Conservation (phyloP, 2,797 vertebrate species). For the Eidolon dupreanum region DNA sequence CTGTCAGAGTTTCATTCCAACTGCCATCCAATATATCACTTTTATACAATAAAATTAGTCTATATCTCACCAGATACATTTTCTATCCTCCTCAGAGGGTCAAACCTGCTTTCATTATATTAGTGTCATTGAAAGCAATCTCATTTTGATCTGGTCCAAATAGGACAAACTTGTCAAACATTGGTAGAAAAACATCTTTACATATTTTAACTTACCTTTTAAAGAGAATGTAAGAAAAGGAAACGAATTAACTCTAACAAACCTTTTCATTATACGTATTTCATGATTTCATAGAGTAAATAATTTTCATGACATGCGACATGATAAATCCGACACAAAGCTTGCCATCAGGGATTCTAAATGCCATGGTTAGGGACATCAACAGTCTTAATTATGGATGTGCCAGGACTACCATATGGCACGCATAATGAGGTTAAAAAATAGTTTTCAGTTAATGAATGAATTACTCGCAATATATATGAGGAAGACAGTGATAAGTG, state of each 20-base stretch:
- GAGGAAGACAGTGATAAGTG: neutral
- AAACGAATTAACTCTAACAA: neutral
- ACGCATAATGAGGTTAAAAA: neutral
- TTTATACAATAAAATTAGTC: neutral
- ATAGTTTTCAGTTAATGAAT: neutral
- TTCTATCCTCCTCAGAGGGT: neutral
- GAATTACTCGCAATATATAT: neutral
- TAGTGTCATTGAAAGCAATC: neutral
- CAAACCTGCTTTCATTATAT: neutral
- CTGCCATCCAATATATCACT: neutral
- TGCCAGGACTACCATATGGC: neutral
- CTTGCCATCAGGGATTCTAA: neutral
- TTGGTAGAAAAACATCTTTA: neutral
- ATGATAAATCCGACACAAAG: neutral
- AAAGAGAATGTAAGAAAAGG: neutral
- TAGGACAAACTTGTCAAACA: neutral
- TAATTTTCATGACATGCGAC: neutral
- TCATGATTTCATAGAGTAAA: neutral
- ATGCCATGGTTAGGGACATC: neutral
- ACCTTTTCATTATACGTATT: neutral
- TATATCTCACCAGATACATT: neutral
- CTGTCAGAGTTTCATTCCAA: neutral
- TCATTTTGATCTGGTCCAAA: neutral
- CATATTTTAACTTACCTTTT: neutral
- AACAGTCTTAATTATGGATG: neutral